Conservation (phyloP, 2,888 invertebrate genomes). For the Nyleta sp. region DNA sequence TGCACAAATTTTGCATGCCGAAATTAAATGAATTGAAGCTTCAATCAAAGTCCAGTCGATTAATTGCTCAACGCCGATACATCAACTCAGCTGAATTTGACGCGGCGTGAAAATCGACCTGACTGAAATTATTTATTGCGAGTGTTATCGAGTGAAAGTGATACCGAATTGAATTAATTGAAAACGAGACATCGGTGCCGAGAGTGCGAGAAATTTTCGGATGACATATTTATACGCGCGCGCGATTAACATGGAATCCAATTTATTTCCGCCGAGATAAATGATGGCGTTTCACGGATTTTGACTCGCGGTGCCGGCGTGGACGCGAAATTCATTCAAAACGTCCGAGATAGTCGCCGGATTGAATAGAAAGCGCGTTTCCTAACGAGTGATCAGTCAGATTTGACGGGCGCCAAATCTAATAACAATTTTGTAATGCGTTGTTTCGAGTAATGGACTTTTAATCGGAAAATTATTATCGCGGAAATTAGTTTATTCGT, state of each 20-base stretch:
- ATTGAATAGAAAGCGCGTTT: constrained; percentile 9
- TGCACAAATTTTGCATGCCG: not conserved
- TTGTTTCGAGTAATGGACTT: not conserved
- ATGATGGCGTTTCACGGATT: constrained; percentile 29
- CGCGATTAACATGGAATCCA: constrained; percentile 29
- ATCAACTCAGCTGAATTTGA: constrained; percentile 35
- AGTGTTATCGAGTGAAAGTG: constrained; percentile 57
- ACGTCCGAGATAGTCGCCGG: not conserved
- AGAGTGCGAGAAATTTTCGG: constrained; percentile 43
- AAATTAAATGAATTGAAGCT: constrained; percentile 31
- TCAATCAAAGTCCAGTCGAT: constrained; percentile 38
- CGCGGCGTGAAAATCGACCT: constrained; percentile 48
- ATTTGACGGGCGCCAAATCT: not conserved
- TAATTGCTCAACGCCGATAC: constrained; percentile 21
- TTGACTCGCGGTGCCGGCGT: constrained; percentile 17
- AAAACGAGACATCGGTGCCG: constrained; percentile 31
- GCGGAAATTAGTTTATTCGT: too few species aligned
- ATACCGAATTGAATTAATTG: constrained; percentile 56
- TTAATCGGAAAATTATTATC: not conserved
- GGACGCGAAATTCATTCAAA: not conserved
- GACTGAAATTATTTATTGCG: constrained; percentile 55
- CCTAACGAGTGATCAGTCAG: not conserved
- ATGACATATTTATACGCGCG: constrained; percentile 9
- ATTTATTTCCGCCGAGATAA: constrained; percentile 25
- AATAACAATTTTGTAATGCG: not conserved